Evolutionary conservation across 2,113 vertebrate species (phyloP).

Genomic region (Dunckerocampus dactyliophorus): DNA sequence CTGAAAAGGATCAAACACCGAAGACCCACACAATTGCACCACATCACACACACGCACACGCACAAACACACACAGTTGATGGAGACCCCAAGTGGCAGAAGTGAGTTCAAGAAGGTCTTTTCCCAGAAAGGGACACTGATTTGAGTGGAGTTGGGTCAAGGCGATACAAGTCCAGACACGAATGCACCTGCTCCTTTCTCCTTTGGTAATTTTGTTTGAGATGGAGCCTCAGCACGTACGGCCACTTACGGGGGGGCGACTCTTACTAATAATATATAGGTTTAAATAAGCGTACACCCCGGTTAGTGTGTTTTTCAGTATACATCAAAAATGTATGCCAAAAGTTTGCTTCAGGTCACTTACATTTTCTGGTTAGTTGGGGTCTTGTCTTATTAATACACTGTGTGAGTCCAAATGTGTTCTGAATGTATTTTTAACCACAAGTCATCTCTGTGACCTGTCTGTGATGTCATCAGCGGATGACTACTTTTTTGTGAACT

Average conservation of each 20-base stretch:
- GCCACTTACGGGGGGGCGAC: neutral
- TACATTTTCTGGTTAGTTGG: too few species aligned
- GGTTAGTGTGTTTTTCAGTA: too few species aligned
- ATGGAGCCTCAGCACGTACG: conserved; percentile 15
- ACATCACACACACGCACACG: neutral
- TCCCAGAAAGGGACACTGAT: conserved; percentile 45
- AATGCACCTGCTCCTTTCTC: conserved; percentile 27
- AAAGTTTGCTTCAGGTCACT: too few species aligned
- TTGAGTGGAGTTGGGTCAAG: conserved; percentile 32
- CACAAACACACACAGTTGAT: neutral
- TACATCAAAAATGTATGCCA: too few species aligned
- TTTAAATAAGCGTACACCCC: neutral
- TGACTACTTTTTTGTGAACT: too few species aligned
- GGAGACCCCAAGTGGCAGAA: neutral
- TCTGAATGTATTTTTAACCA: too few species aligned
- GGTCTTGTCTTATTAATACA: too few species aligned
- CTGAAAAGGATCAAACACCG: conserved; percentile 18
- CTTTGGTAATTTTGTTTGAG: conserved; percentile 17
- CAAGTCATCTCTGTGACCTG: too few species aligned
- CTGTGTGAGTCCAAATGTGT: too few species aligned
- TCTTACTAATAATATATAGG: conserved; percentile 5
- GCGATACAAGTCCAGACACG: conserved; percentile 23
- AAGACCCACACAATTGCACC: neutral
- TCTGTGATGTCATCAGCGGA: too few species aligned
- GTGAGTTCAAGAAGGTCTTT: conserved; percentile 22